phyloP scores from a whole-genome alignment of 64 coral and sea anemone species.

The Montipora foliosa region DNA sequence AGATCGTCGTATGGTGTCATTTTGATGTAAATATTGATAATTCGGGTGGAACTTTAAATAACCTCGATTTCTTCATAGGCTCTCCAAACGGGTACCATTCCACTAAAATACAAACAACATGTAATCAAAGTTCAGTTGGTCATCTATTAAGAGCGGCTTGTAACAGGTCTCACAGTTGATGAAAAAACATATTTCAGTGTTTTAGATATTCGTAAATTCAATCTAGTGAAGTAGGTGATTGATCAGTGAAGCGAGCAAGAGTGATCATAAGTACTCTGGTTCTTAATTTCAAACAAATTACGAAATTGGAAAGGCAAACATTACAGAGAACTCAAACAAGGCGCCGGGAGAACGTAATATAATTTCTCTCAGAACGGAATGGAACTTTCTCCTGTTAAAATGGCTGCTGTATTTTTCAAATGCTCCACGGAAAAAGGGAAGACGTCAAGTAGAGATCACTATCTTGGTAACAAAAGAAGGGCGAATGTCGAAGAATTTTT shows the following conservation, averaged over 20 bases:
- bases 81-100: neutral
- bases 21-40: neutral
- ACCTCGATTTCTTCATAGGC: neutral
- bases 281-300: slow-evolving; percentile 43
- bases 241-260: neutral
- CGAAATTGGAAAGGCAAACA: slow-evolving; percentile 34
- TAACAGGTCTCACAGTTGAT: neutral
- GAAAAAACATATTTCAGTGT: neutral
- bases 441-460: neutral
- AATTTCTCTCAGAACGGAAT: neutral
- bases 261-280: neutral
- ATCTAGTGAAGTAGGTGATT: neutral
- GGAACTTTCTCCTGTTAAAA: neutral
- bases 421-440: neutral
- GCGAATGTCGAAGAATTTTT: slow-evolving; percentile 1
- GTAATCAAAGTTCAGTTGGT: slow-evolving; percentile 12
- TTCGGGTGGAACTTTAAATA: neutral
- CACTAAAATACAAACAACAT: slow-evolving; percentile 5
- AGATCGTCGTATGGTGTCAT: too few relatives aligned
- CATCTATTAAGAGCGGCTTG: neutral
- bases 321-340: neutral
- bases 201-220: neutral
- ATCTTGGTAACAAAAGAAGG: neutral
- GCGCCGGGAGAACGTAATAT: neutral
- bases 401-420: slow-evolving; percentile 24